Conservation (phyloP, 1,140 invertebrate species). For the Hycleus cichorii region DNA sequence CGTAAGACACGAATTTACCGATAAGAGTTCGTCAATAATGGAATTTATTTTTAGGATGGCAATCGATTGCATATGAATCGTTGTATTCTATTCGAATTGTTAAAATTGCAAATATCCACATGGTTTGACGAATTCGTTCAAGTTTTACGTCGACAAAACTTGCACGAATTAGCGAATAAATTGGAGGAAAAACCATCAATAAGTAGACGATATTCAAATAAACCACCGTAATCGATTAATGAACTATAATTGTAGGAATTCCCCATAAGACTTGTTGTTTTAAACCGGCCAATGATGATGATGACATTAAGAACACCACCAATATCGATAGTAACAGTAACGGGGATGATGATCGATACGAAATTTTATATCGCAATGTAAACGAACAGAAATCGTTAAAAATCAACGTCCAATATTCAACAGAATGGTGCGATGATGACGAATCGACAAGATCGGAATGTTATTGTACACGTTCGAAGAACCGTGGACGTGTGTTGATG, state of each 20-base stretch:
- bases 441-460: constrained; percentile 2
- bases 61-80: constrained; percentile 5
- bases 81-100: constrained; percentile 3
- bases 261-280: neutral
- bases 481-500: constrained; percentile 50
- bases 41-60: neutral
- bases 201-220: neutral
- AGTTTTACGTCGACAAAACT: neutral
- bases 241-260: neutral
- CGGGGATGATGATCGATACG: too few relatives aligned
- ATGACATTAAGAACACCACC: neutral
- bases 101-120: neutral
- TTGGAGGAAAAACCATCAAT: constrained; percentile 1
- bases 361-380: too few relatives aligned
- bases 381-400: neutral
- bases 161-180: constrained; percentile 1
- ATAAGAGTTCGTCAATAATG: neutral
- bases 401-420: constrained; percentile 18
- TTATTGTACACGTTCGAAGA: constrained; percentile 47
- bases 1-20: neutral
- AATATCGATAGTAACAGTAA: neutral
- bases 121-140: neutral
- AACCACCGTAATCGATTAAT: neutral
- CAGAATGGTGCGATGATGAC: constrained; percentile 16
- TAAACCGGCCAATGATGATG: neutral